A percentile compares a stretch with the other conserved stretches of the same genome.
phyloP scores from a whole-genome alignment of 2,888 invertebrate species.

The Drosophila nr. perissopoda region DNA sequence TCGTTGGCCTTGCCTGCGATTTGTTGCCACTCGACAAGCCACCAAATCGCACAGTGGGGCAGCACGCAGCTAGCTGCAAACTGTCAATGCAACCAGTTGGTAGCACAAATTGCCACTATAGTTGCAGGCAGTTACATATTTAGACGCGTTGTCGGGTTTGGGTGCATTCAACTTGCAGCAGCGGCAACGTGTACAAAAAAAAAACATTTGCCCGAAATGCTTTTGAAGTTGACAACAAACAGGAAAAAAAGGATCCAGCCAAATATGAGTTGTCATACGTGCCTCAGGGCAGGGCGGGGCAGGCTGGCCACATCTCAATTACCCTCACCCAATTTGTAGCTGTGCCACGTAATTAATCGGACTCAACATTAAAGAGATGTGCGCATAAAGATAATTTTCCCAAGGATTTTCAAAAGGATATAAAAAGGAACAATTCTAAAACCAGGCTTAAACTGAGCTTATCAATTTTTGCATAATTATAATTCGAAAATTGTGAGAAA shows the following conservation, averaged over 20 bases:
- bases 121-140: constrained; percentile 15
- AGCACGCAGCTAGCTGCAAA: constrained; percentile 24
- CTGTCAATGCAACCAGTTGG: constrained; percentile 49
- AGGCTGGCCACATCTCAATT: neutral
- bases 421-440: neutral
- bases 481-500: no score
- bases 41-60: constrained; percentile 11
- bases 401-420: neutral
- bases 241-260: neutral
- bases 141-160: neutral
- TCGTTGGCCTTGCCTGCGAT: constrained; percentile 48
- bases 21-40: constrained; percentile 24
- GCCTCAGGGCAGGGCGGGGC: neutral
- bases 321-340: neutral
- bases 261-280: constrained; percentile 33
- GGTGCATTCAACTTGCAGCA: constrained; percentile 29
- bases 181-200: neutral
- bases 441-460: neutral
- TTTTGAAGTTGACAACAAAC: constrained; percentile 48
- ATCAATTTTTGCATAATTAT: neutral
- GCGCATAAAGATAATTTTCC: neutral
- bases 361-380: constrained; percentile 12
- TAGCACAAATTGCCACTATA: neutral
- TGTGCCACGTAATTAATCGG: constrained; percentile 17
- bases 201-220: constrained; percentile 28